These are phyloP conservation scores for Phania funesta DNA, from an alignment of 2,888 invertebrate genomes.

Conservation along the genomic window DNA sequence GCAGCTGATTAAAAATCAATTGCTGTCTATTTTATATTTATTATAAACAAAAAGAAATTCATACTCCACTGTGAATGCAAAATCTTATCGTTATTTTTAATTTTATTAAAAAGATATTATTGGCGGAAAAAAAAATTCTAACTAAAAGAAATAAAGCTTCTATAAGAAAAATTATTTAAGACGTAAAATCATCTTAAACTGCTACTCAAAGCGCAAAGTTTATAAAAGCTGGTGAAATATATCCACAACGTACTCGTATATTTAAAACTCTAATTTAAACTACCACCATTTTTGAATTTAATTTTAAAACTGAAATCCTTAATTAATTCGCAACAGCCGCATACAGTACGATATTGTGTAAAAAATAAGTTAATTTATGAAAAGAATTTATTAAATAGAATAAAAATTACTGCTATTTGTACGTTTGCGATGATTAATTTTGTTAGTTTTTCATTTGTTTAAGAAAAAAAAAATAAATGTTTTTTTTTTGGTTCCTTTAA, in stretches of 20 bases:
- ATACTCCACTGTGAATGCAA: conserved; percentile 12
- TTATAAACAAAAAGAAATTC: background rate
- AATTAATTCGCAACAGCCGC: conserved; percentile 46
- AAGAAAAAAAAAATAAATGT: conserved; percentile 53
- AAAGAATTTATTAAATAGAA: conserved; percentile 18
- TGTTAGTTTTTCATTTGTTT: conserved; percentile 46
- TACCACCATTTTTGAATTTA: conserved; percentile 37
- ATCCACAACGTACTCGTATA: conserved; percentile 1
- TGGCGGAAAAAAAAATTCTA: background rate
- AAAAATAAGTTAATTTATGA: conserved; percentile 16
- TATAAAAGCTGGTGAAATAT: conserved; percentile 1
- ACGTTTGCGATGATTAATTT: conserved; percentile 42
- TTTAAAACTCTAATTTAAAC: conserved; percentile 16
- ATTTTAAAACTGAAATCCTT: conserved; percentile 29
- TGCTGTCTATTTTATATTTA: background rate
- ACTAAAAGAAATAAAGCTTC: background rate
- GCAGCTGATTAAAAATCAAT: too few relatives aligned
- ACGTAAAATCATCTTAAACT: conserved; percentile 14
- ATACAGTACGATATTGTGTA: background rate
- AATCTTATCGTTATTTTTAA: background rate
- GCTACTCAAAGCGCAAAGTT: conserved; percentile 34
- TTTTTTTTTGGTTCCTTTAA: conserved; percentile 44
- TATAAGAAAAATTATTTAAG: background rate
- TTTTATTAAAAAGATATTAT: background rate
- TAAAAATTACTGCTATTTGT: conserved; percentile 51